phyloP scores from a whole-genome alignment of 2,888 invertebrate species.

The Homarus gammarus region DNA sequence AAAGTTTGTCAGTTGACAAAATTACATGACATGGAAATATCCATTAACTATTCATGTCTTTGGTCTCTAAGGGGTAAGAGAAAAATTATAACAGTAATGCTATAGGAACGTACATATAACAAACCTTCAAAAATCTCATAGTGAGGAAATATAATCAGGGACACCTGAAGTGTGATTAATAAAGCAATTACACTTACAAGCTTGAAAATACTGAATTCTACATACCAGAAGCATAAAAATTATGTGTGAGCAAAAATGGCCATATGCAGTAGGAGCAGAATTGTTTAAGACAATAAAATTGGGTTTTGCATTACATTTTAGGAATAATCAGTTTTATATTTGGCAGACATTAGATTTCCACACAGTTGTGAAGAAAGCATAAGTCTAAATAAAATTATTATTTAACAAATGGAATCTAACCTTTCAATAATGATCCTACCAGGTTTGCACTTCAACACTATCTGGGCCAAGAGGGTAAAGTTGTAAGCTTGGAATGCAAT shows the following conservation, averaged over 20 bases:
- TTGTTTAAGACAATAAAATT: conserved; percentile 30
- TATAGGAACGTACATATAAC: conserved; percentile 71
- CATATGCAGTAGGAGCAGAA: conserved; percentile 50
- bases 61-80: conserved; percentile 70
- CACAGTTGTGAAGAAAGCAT: background rate
- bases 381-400: background rate
- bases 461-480: conserved; percentile 47
- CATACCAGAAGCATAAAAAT: conserved; percentile 64
- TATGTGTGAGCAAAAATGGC: conserved; percentile 70
- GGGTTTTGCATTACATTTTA: conserved; percentile 15
- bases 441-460: conserved; percentile 38
- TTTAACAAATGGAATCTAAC: background rate
- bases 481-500: conserved; percentile 71
- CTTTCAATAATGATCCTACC: conserved; percentile 35
- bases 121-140: conserved; percentile 64
- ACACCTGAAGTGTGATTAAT: conserved; percentile 66
- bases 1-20: conserved; percentile 48
- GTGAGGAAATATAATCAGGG: conserved; percentile 69
- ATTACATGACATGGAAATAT: conserved; percentile 70
- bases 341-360: background rate
- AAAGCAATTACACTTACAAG: conserved; percentile 70
- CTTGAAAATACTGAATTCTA: conserved; percentile 63
- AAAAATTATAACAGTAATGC: conserved; percentile 67
- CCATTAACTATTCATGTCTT: conserved; percentile 71
- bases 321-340: background rate